A percentile compares a stretch with the other conserved stretches of the same genome.
These are phyloP conservation scores for Arrhamphus sclerolepis DNA, from an alignment of 2,797 vertebrate species.

Conservation along the genomic window DNA sequence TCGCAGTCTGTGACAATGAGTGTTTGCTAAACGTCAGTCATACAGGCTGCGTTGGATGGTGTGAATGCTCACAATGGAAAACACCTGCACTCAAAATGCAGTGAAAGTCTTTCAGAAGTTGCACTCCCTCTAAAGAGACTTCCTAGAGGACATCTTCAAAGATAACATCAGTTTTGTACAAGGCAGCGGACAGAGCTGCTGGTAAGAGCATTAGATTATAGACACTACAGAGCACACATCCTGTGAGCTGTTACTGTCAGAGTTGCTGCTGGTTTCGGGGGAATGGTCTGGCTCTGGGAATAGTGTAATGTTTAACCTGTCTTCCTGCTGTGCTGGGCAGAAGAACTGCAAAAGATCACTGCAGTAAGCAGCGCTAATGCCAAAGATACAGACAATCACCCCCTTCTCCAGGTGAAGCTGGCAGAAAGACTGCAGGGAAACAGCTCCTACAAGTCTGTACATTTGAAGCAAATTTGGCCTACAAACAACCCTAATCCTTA, in stretches of 20 bases:
- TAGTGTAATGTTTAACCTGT: conserved; percentile 79
- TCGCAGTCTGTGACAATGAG: conserved; percentile 21
- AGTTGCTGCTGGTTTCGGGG: conserved; percentile 31
- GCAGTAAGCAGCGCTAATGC: conserved; percentile 72
- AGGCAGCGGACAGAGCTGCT: conserved; percentile 32
- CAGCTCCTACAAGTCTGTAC: neutral
- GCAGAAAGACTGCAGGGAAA: neutral
- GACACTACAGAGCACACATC: conserved; percentile 37
- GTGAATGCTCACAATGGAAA: conserved; percentile 34
- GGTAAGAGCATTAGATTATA: conserved; percentile 37
- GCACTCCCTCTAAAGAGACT: conserved; percentile 12
- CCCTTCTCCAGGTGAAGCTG: neutral
- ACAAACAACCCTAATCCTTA: neutral
- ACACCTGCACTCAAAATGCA: conserved; percentile 50
- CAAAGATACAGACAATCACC: neutral
- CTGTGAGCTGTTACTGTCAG: conserved; percentile 41
- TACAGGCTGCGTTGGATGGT: conserved; percentile 22
- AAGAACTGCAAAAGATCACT: conserved; percentile 48
- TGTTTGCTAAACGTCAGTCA: conserved; percentile 19
- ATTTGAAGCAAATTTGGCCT: neutral
- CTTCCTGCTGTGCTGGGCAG: conserved; percentile 67
- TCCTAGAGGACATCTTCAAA: conserved; percentile 36
- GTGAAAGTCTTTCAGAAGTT: conserved; percentile 49
- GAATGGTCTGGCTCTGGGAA: conserved; percentile 22
- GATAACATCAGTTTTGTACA: conserved; percentile 51